Percentiles rank a stretch among this genome's conserved stretches.
phyloP scores from a whole-genome alignment of 2,113 vertebrate genomes.

The Balaeniceps rex region DNA sequence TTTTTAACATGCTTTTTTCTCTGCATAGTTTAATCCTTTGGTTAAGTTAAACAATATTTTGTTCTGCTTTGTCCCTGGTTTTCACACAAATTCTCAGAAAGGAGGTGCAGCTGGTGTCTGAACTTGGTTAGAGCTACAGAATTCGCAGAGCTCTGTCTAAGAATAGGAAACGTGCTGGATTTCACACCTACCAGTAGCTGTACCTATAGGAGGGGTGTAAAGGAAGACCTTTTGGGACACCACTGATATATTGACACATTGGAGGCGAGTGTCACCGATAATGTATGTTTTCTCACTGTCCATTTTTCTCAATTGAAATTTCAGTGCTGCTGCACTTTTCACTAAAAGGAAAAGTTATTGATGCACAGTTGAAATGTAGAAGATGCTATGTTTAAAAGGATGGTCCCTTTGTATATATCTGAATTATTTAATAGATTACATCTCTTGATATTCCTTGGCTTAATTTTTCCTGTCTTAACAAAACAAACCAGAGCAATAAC shows the following conservation, averaged over 20 bases:
- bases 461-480: not conserved
- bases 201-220: not conserved
- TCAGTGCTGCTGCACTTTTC: not conserved
- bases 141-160: not conserved
- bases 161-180: not conserved
- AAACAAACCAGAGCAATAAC: not conserved
- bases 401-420: not conserved
- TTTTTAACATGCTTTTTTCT: not conserved
- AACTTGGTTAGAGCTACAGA: not conserved
- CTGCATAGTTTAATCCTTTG: not conserved
- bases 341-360: not conserved
- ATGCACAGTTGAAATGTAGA: not conserved
- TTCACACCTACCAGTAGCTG: not conserved
- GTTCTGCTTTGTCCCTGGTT: not conserved
- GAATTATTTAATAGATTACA: not conserved
- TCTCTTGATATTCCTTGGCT: not conserved
- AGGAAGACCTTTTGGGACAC: not conserved
- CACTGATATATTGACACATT: not conserved
- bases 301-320: not conserved
- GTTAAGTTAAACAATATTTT: slow-evolving; percentile 16
- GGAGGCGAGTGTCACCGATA: not conserved
- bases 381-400: not conserved
- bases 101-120: not conserved
- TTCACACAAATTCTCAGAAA: not conserved
- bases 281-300: not conserved